These are phyloP conservation scores for Leptinotarsa tumamoca DNA, from an alignment of 2,888 invertebrate genomes.

Conservation along the genomic window DNA sequence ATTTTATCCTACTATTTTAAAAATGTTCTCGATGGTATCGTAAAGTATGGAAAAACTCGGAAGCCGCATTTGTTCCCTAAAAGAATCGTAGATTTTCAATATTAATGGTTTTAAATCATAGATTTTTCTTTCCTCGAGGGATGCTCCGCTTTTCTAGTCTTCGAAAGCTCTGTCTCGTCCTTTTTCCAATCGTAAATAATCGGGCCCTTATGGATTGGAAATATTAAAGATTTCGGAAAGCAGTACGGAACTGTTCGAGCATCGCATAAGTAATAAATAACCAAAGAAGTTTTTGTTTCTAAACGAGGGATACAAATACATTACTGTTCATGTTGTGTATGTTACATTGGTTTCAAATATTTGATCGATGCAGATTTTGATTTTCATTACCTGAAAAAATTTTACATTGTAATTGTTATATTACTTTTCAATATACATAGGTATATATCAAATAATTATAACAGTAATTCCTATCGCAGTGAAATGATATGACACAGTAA, in stretches of 20 bases:
- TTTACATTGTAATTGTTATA: no score
- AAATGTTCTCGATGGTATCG: neutral
- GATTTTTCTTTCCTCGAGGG: conserved; percentile 7
- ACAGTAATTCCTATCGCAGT: no score
- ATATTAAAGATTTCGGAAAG: conserved; percentile 43
- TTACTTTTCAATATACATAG: no score
- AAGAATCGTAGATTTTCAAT: conserved; percentile 17
- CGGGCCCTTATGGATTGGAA: conserved; percentile 44
- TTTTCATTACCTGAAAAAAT: neutral
- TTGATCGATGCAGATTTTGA: neutral
- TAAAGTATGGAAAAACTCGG: neutral
- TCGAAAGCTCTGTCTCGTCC: conserved; percentile 36
- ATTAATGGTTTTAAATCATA: conserved; percentile 22
- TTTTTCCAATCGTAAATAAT: conserved; percentile 43
- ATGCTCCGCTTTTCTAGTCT: conserved; percentile 12
- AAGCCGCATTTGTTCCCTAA: conserved; percentile 6
- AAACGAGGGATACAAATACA: neutral
- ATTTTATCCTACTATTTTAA: neutral
- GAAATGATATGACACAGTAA: no score
- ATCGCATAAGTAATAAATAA: conserved; percentile 34
- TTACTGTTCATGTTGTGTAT: neutral
- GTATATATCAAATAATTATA: no score
- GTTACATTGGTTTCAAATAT: neutral
- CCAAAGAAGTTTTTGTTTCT: conserved; percentile 16
- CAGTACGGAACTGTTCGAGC: conserved; percentile 34